Evolutionary conservation across 1,140 invertebrate species (phyloP), one percentile per base, ranked within the genome.

Genomic region (Pachypeltis micranthus): DNA sequence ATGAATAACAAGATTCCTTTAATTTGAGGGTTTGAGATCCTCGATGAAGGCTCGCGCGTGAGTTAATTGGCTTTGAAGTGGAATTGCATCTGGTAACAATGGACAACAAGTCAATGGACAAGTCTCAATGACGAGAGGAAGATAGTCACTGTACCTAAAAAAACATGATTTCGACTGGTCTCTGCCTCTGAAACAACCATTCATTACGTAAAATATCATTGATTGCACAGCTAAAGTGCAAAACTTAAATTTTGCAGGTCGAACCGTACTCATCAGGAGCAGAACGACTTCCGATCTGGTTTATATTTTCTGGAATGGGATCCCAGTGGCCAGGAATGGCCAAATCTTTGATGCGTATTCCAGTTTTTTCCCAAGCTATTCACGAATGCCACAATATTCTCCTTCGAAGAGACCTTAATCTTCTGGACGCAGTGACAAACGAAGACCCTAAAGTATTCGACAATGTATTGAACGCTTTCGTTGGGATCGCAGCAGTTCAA

Each of bases 401-500:
- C 1, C 73, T 77, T 63, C 74, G 77, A 10, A 76, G 77, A 68
- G 81, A 79, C 1, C 65, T 87, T 4, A 79, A 86, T 67, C 74
- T 90, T 1, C 73, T 80, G 24, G 72, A 83, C 29, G 76, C 88
- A 59, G 67, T 90, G 4, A 79, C 79, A 26, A 79, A 78, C 27
- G 76, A 75, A 1, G 77, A 83, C 65, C 77, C 80, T n/a, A 73
- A 73, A 16, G 79, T 77, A 0, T 80, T 82, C 67, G 77, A 84
- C 19, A 77, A 82, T 66, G 81, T 82, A 25, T 65, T 85, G 7
- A 77, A 86, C 67, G 81, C 82, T 1, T 87, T 90, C 71, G 78
- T 90, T 44, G 80, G 80, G 28, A 89, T 88, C 67, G 82, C 85
- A 58, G 87, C 91, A 23, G 84, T 96, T 63, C 89, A 91, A 77